These are phyloP conservation scores for Eristalinus aeneus DNA, from an alignment of 2,888 invertebrate species.

Conservation along the genomic window DNA sequence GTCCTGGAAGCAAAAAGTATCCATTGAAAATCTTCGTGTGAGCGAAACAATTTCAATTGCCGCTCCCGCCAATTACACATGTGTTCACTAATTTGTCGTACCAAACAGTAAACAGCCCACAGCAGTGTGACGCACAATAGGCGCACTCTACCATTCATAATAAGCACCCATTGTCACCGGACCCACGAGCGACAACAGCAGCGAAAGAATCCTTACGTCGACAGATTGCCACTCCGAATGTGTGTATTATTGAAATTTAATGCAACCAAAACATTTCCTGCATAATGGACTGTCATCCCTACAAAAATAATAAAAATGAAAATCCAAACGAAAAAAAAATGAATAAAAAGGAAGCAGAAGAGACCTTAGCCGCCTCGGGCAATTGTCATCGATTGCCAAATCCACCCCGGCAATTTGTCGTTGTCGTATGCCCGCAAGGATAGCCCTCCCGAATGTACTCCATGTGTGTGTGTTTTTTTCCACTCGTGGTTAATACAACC, in stretches of 20 bases:
- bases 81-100: slow-evolving; percentile 54
- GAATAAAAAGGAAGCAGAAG: slow-evolving; percentile 22
- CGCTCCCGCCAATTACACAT: background rate
- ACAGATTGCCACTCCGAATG: slow-evolving; percentile 49
- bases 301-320: slow-evolving; percentile 43
- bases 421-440: slow-evolving; percentile 64
- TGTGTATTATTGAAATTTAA: slow-evolving; percentile 71
- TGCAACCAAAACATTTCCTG: slow-evolving; percentile 69
- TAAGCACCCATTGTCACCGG: slow-evolving; percentile 60
- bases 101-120: slow-evolving; percentile 26
- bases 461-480: background rate
- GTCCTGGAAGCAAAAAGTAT: background rate
- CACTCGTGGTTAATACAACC: slow-evolving; percentile 47
- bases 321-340: slow-evolving; percentile 5
- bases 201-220: slow-evolving; percentile 31
- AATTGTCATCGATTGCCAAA: slow-evolving; percentile 63
- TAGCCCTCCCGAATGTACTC: slow-evolving; percentile 30
- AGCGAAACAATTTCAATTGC: background rate
- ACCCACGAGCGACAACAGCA: slow-evolving; percentile 61
- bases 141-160: slow-evolving; percentile 61
- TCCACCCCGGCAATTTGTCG: slow-evolving; percentile 68
- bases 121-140: slow-evolving; percentile 34
- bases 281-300: slow-evolving; percentile 61
- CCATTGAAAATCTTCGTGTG: background rate
- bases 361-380: slow-evolving; percentile 51